Evolutionary conservation across 2,797 vertebrate species (phyloP).

Genomic region (Hylomyscus alleni): DNA sequence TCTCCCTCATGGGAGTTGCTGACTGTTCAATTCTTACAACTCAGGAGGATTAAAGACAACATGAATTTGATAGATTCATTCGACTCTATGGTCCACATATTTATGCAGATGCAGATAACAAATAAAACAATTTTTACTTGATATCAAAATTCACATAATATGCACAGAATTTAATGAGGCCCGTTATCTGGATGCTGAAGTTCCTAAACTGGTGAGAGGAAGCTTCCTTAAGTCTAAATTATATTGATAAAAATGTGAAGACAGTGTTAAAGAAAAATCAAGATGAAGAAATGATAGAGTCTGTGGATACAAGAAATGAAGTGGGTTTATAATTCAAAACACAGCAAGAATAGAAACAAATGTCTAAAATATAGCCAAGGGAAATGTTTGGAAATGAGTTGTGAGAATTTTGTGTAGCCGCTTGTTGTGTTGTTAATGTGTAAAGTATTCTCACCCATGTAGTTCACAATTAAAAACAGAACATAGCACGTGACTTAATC

Average conservation of each 20-base stretch:
- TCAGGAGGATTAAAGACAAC: constrained; percentile 32
- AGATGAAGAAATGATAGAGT: neutral
- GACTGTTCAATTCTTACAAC: constrained; percentile 3
- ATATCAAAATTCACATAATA: constrained; percentile 40
- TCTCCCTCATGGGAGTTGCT: neutral
- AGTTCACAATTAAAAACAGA: constrained; percentile 21
- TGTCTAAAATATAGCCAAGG: neutral
- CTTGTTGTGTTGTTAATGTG: neutral
- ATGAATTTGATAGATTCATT: constrained; percentile 27
- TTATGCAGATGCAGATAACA: constrained; percentile 33
- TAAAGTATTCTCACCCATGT: constrained; percentile 48
- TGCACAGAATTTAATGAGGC: neutral
- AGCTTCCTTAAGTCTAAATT: neutral
- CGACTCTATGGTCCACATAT: neutral
- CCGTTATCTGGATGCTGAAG: constrained; percentile 17
- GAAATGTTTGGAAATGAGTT: constrained; percentile 38
- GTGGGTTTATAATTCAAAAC: neutral
- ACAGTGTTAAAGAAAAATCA: neutral
- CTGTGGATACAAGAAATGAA: neutral
- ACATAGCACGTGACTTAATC: constrained; percentile 20
- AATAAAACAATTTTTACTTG: neutral
- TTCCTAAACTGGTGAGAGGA: neutral
- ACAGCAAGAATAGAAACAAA: neutral
- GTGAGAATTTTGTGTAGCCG: constrained; percentile 45
- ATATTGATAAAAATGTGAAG: neutral